Base-by-base conservation (phyloP, 2,888 invertebrate species). In the Liodrosophila aerea region DNA sequence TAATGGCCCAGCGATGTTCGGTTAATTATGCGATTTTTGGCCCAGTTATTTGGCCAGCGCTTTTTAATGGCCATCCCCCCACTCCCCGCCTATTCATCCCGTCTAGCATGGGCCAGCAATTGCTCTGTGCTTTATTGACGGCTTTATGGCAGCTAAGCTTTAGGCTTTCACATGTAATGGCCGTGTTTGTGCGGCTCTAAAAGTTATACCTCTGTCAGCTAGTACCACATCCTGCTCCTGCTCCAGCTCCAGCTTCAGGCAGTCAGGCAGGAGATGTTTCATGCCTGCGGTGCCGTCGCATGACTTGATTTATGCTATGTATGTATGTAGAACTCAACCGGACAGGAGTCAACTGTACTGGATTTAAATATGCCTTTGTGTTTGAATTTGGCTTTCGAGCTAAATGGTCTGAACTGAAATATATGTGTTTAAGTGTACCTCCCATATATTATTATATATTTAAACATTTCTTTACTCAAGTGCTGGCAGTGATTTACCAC, bases 11-110 rank as follows among this genome's bases (percentile, higher is more conserved):
- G 43, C 73, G 54, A 50, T 59, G 73, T 39, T 54, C 64, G 64
- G 83, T 78, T 78, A 78, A 82, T 78, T 78, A 82, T 78, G 54
- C 74, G 76, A 78, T 78, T 78, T 78, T 82, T 64, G 73, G 59
- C 57, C 63, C 75, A 78, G 76, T 82, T 82, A 78, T 70, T 64
- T 58, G 44, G 46, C 62, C 69, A 73, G 57, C 65, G 72, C 68
- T 78, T 78, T 78, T 78, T 73, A 78, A 78, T 78, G 71, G 65
- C 52, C 56, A 13, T 7, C 22, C 18, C 22, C 5, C 31, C 4
- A 31, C 1, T 31, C 1, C 12, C 16, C 43, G 29, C 27, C 27
- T 39, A 11, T 1, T 1, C 16, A 16, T 4, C 34, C n/a, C 9
- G 8, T 34, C n/a, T 13, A n/a, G n/a, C n/a, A n/a, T 22, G 22